Conservation (phyloP, 2,113 vertebrate species). For the Gymnarchus niloticus region DNA sequence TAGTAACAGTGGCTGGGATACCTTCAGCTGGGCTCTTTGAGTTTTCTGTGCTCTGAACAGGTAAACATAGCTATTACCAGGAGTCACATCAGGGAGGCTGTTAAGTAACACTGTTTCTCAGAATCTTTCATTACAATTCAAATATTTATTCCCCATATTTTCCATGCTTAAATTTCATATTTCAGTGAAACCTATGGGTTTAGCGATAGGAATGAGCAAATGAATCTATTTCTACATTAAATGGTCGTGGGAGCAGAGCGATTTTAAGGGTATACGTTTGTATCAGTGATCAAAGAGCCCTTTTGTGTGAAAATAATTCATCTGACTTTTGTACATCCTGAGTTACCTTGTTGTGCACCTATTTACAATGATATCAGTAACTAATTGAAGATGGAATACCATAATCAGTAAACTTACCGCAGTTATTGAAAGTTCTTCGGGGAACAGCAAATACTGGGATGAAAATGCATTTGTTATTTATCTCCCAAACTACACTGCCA, state of each 20-base stretch:
- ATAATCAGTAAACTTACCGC: conserved; percentile 38
- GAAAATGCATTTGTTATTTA: conserved; percentile 36
- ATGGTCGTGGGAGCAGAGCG: not conserved
- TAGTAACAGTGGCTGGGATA: not conserved
- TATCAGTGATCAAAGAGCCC: conserved; percentile 19
- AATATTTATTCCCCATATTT: not conserved
- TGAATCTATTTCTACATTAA: not conserved
- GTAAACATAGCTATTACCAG: not conserved
- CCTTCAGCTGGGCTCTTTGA: no score
- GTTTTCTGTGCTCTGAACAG: no score
- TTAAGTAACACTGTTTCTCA: not conserved
- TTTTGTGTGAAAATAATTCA: conserved; percentile 37
- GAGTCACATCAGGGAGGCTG: not conserved
- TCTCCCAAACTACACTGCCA: conserved; percentile 31
- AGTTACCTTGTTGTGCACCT: conserved; percentile 23
- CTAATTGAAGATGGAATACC: conserved; percentile 37
- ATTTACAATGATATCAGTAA: conserved; percentile 31
- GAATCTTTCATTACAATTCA: not conserved
- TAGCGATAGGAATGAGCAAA: not conserved
- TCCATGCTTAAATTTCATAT: not conserved
- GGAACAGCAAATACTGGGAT: conserved; percentile 24
- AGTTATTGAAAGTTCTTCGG: conserved; percentile 21
- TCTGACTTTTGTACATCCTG: conserved; percentile 33
- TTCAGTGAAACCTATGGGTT: not conserved
- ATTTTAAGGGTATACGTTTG: not conserved